A percentile compares a stretch with the other conserved stretches of the same genome.
Conservation (phyloP, 2,797 vertebrate genomes). For the Onychomys arenicola region DNA sequence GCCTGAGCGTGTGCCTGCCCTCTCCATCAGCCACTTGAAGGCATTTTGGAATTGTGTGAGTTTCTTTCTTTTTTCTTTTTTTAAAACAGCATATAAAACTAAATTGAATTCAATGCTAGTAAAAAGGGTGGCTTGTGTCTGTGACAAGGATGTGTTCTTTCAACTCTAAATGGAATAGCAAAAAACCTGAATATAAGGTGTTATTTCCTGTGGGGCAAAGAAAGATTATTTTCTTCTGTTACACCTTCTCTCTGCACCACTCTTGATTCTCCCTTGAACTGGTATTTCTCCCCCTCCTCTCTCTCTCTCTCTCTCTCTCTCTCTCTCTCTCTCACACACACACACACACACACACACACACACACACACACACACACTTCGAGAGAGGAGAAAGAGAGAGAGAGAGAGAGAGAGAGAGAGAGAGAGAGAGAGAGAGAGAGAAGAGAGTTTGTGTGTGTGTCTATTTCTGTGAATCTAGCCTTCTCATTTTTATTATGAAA, state of each 20-base stretch:
- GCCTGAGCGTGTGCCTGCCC: not conserved
- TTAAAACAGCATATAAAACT: constrained; percentile 67
- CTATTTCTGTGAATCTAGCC: not conserved
- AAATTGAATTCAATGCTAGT: constrained; percentile 75
- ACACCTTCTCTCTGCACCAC: not conserved
- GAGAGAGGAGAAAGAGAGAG: no score
- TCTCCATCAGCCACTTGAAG: constrained; percentile 50
- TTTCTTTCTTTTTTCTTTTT: not conserved
- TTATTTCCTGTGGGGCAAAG: constrained; percentile 59
- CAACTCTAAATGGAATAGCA: constrained; percentile 50
- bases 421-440: no score
- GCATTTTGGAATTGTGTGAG: constrained; percentile 64
- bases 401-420: no score
- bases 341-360: no score
- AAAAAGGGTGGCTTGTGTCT: constrained; percentile 68
- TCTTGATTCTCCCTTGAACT: not conserved
- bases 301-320: not conserved
- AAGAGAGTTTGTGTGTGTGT: not conserved
- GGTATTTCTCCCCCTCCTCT: not conserved
- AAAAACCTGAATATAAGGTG: constrained; percentile 52
- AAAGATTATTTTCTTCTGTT: constrained; percentile 45
- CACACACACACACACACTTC: no score
- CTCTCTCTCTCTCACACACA: no score
- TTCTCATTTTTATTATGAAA: constrained; percentile 39
- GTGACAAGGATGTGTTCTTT: constrained; percentile 71